Conservation (phyloP, 2,888 invertebrate genomes). For the Acanthopleura granulata region DNA sequence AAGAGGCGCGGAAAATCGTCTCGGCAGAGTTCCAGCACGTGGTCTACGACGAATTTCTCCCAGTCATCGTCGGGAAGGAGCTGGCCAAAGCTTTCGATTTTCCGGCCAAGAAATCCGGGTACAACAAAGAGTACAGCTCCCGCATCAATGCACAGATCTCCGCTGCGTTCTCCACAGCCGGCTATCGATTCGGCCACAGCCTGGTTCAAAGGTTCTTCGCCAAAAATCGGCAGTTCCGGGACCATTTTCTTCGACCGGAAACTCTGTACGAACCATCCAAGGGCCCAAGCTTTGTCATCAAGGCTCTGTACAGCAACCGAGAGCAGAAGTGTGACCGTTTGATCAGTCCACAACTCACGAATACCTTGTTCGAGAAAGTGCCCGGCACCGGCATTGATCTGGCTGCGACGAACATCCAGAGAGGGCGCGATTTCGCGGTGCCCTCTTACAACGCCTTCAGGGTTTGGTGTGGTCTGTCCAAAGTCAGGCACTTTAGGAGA, state of each 20-base stretch:
- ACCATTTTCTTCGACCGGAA: conserved; percentile 12
- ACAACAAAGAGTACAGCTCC: neutral
- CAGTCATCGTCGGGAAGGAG: conserved; percentile 78
- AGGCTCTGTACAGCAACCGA: neutral
- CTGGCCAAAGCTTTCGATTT: conserved; percentile 9
- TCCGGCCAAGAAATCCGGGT: neutral
- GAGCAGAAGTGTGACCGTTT: conserved; percentile 12
- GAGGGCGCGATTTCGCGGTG: conserved; percentile 16
- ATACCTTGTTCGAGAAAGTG: neutral
- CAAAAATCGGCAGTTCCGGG: neutral
- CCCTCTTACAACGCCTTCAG: conserved; percentile 3
- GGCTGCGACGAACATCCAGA: conserved; percentile 14
- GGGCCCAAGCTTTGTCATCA: conserved; percentile 1
- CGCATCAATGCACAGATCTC: neutral
- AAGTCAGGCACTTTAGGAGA: neutral
- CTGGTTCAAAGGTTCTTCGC: neutral
- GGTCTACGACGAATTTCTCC: conserved; percentile 74
- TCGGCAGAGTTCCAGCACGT: conserved; percentile 78
- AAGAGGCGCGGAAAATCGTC: conserved; percentile 76
- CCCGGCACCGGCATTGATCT: conserved; percentile 14
- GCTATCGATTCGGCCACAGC: conserved; percentile 2
- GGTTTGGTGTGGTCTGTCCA: neutral
- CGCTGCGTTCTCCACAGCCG: neutral
- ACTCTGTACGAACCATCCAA: neutral
- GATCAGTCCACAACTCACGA: neutral